Evolutionary conservation across 1,140 invertebrate genomes (phyloP), one percentile per base, ranked within the genome.

Genomic region (Apis laboriosa): DNA sequence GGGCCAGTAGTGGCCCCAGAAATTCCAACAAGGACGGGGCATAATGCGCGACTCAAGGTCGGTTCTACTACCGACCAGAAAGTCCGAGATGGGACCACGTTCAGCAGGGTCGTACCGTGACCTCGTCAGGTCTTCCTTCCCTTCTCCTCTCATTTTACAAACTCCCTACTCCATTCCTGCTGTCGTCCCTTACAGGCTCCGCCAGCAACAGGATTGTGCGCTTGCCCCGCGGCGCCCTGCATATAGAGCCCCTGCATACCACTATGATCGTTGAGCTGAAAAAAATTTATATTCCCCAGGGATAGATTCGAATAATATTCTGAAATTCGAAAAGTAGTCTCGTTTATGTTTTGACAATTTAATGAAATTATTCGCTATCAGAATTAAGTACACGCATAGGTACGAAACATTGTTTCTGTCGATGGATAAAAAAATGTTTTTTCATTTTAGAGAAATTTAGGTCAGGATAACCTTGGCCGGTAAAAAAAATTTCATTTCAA

Each of bases 31-130:
- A 93, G 92, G 93, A 92, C 90, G 92, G 86, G 86, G 89, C 90
- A 92, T 93, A 91, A 92, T 93, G 92, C 90, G 92, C 92, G 92
- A 93, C 92, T 94, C 93, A 94, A 94, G 93, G 93, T 94, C 93
- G 93, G 91, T 92, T 93, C 91, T 94, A 94, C 93, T 93, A 94
- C 92, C 90, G 76, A 84, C 87, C 85, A 82, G 74, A 76, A 56
- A 75, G 79, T 56, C 77, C 79, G 88, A 90, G 90, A 89, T 88
- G 89, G 90, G 89, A 88, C 90, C 90, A 87, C 86, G 86, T 88
- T 88, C 79, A 86, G 80, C 92, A 94, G 92, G 91, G 86, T 91
- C 92, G 93, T 92, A 90, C 75, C 89, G 86, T 89, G 90, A 90
- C 90, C 88, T 91, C 91, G 86, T 64, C 72, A 85, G 87, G 76